Conservation (phyloP, 2,797 vertebrate genomes). For the Gymnoscopelus microlampas region DNA sequence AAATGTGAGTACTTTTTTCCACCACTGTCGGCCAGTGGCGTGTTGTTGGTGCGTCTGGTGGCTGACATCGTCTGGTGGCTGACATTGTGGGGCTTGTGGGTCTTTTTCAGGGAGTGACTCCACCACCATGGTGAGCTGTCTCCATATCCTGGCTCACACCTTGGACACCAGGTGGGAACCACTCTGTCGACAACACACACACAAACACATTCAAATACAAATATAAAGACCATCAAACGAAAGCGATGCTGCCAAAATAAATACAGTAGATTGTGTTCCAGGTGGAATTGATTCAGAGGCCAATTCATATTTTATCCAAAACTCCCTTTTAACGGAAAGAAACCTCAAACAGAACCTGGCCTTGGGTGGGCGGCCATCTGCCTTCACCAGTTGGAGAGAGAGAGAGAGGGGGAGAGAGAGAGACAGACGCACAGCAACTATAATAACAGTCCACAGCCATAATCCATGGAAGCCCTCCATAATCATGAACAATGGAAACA, state of each 20-base stretch:
- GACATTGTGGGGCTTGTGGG: slow-evolving; percentile 10
- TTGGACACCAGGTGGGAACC: slow-evolving; percentile 91
- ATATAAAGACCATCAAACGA: background rate
- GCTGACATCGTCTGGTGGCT: background rate
- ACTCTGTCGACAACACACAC: background rate
- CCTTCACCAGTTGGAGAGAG: no score
- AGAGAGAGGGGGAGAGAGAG: no score
- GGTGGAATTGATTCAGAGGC: slow-evolving; percentile 8
- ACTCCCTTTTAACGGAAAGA: no score
- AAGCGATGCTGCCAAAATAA: background rate
- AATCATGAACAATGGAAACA: no score
- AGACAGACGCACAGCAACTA: no score
- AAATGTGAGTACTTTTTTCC: no score
- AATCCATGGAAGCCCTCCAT: no score
- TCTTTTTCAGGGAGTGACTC: slow-evolving; percentile 90
- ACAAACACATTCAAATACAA: background rate
- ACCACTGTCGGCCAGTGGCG: no score
- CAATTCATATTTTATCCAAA: background rate
- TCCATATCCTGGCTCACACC: slow-evolving; percentile 98
- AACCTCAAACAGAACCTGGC: no score
- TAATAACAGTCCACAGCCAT: no score
- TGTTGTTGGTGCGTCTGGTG: background rate
- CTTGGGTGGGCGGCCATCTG: no score
- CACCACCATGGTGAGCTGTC: slow-evolving; percentile 96
- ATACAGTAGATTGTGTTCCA: slow-evolving; percentile 2